These are phyloP conservation scores for Cataglyphis livida DNA, from an alignment of 2,888 invertebrate species.

Conservation along the genomic window DNA sequence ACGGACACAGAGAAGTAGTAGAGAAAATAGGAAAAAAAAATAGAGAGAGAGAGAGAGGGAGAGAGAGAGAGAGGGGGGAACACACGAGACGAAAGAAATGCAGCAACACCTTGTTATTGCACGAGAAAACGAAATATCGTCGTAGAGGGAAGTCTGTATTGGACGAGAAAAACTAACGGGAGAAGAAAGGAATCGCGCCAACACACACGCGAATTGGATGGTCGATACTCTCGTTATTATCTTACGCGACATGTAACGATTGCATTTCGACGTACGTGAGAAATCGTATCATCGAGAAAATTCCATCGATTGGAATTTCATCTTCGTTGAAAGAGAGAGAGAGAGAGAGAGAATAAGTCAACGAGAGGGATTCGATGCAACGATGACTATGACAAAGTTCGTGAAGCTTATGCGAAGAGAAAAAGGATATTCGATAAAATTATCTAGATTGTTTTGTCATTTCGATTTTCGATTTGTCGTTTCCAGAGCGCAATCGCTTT, in stretches of 20 bases:
- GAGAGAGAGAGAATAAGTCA: neutral
- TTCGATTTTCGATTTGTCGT: conserved; percentile 24
- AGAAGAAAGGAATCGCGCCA: neutral
- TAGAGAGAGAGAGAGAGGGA: neutral
- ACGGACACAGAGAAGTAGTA: conserved; percentile 9
- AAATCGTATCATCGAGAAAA: conserved; percentile 18
- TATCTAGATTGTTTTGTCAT: conserved; percentile 10
- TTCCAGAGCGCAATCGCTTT: neutral
- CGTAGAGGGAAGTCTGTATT: conserved; percentile 5
- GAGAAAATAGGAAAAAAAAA: neutral
- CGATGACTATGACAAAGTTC: neutral
- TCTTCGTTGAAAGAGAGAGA: neutral
- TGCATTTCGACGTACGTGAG: neutral
- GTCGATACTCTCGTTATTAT: conserved; percentile 12
- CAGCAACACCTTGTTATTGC: conserved; percentile 41
- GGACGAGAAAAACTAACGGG: too few relatives aligned
- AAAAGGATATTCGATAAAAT: conserved; percentile 24
- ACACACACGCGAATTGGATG: neutral
- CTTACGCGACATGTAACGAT: conserved; percentile 21
- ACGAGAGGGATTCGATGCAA: neutral
- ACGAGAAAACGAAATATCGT: conserved; percentile 33
- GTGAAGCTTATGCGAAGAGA: neutral
- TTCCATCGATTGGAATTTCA: conserved; percentile 19
- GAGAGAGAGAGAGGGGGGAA: neutral
- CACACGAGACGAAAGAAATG: neutral